Base-by-base conservation (phyloP, 2,888 invertebrate species). In the Drosophila demipolita region DNA sequence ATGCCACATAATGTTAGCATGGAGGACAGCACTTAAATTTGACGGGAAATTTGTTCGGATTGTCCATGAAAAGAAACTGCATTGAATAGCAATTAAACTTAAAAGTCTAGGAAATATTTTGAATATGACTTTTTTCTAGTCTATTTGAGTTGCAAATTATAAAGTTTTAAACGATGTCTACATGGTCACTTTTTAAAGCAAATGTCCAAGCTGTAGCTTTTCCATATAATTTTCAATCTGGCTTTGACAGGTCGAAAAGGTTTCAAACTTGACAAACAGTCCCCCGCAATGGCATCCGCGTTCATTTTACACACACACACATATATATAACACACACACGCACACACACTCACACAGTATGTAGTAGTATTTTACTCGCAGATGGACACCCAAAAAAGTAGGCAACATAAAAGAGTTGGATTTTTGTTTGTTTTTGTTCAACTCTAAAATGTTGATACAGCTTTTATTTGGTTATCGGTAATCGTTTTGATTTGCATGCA, bases 221-320 rank as follows among this genome's bases (percentile, higher is more conserved):
- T 35, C 9, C 42, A 8, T 4, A 15, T 17, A 17, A 52, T 40
- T 50, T 49, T 62, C 15, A 45, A 15, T 2, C 32, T 57, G 65
- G 53, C 33, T 62, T 55, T 62, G 66, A 61, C 73, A 77, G 66
- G 63, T 67, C 64, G 59, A 67, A 63, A 74, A 78, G 81, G 78
- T 66, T 83, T 76, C 61, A 66, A 83, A 72, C 74, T 89, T 75
- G 76, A 64, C 72, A 70, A 81, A 75, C 79, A 83, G 11, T 20
- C 1, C 32, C 17, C 17, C 15, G 32, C 45, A 48, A 36, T 12
- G 33, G 8, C 36, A n/a, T 35, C 49, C 48, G 20, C 66, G 54
- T 23, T 4, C 8, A 23, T 23, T 15, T 15, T 1, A 23, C 36
- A 17, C 54, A 59, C 57, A 38, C 65, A 61, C 12, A 64, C 63